phyloP scores from a whole-genome alignment of 2,888 invertebrate species.

The Ornithoptera priamus region DNA sequence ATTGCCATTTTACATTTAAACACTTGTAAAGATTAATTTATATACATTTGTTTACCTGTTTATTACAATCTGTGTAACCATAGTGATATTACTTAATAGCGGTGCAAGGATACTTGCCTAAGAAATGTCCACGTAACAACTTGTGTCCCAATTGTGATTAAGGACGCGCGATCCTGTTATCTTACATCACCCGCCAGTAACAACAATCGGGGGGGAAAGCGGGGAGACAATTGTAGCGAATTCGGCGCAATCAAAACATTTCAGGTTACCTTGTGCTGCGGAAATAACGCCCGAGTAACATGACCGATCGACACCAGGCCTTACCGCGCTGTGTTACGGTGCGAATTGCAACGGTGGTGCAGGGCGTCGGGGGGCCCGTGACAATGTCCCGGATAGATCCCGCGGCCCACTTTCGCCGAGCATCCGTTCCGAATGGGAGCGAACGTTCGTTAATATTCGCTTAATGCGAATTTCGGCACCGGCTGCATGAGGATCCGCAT shows the following conservation, averaged over 20 bases:
- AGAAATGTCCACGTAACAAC: too few species aligned
- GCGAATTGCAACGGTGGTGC: background rate
- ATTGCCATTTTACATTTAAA: too few species aligned
- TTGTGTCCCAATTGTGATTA: background rate
- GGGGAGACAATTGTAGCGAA: conserved; percentile 37
- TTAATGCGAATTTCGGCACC: conserved; percentile 56
- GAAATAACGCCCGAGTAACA: conserved; percentile 34
- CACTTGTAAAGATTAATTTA: too few species aligned
- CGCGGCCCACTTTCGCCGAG: conserved; percentile 55
- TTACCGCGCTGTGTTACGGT: background rate
- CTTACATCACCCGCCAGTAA: conserved; percentile 14
- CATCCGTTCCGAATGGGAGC: conserved; percentile 57
- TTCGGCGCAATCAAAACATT: conserved; percentile 37
- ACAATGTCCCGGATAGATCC: conserved; percentile 37
- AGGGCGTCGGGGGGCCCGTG: conserved; percentile 11
- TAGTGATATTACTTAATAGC: too few species aligned
- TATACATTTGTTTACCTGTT: too few species aligned
- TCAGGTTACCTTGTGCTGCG: conserved; percentile 37
- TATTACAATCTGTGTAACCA: too few species aligned
- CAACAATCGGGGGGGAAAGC: conserved; percentile 5
- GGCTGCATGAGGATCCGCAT: conserved; percentile 30
- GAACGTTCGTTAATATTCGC: conserved; percentile 53
- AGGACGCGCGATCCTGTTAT: background rate
- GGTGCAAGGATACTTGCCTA: too few species aligned
- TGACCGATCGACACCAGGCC: background rate